Conservation (phyloP, 1,140 invertebrate species). For the Tetramorium alpestre region DNA sequence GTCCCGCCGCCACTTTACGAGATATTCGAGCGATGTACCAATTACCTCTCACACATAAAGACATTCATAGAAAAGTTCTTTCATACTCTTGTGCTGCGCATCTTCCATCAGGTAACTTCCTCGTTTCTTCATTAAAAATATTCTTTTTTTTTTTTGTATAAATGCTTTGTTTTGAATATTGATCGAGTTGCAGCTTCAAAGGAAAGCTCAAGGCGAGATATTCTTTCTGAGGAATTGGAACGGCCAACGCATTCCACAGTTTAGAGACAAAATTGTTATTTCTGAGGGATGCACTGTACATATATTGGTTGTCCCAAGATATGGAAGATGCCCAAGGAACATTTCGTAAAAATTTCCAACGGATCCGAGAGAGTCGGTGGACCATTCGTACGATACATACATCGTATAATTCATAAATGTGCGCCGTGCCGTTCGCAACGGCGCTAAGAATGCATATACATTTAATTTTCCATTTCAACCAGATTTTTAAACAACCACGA, state of each 20-base stretch:
- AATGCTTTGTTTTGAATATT: background rate
- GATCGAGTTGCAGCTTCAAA: background rate
- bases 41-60: constrained; percentile 7
- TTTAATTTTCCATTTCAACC: constrained; percentile 16
- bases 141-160: background rate
- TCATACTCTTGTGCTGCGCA: constrained; percentile 3
- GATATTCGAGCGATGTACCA: constrained; percentile 12
- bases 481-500: constrained; percentile 6
- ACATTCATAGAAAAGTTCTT: constrained; percentile 23
- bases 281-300: background rate
- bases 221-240: background rate
- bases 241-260: background rate
- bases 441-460: constrained; percentile 2
- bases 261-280: background rate
- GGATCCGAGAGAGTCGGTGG: constrained; percentile 36
- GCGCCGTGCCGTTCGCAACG: background rate
- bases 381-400: constrained; percentile 21
- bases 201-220: background rate
- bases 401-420: constrained; percentile 11
- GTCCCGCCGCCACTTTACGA: constrained; percentile 17
- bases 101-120: background rate
- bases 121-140: constrained; percentile 22
- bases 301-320: background rate
- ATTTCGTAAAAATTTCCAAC: constrained; percentile 13
- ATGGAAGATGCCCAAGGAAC: constrained; percentile 20